Evolutionary conservation across 2,797 vertebrate genomes (phyloP), one percentile per base, ranked within the genome.

Genomic region (Centropyge bicolor): DNA sequence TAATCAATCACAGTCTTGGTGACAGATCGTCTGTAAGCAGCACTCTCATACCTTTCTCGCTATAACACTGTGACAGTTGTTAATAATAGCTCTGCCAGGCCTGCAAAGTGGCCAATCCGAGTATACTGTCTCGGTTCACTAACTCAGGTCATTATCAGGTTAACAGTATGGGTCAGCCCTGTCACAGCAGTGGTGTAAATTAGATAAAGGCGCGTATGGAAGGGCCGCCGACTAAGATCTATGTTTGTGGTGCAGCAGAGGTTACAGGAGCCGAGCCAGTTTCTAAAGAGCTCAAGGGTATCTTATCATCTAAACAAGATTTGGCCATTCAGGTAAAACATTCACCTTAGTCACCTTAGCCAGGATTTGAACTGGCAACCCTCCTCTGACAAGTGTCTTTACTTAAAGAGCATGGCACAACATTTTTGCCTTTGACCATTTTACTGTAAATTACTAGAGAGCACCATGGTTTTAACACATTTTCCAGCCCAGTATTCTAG

Each of bases 1-100:
- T 6, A 70, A 86, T 90, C 67, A 70, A 81, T 88, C 86, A 83
- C 49, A 73, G 76, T 27, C 59, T 63, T n/a, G 49, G 61, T 74
- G 71, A 7, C 27, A 54, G 38, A 81, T 76, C 48, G 13, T 35
- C 56, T 66, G 41, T 9, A 19, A 64, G 22, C 73, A 60, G 65
- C 14, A 16, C 36, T 51, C 61, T 73, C 67, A 12, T 41, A 24
- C 12, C 9, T 45, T 45, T 19, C 45, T 80, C 63, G n/a, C 51
- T 71, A 20, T 24, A 38, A 40, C 59, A 9, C 70, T 20, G 40
- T 35, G 56, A 46, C 20, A 27, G 51, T 48, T 40, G 55, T 55
- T 77, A 40, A 75, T 64, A 45, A n/a, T 4, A 36, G 22, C 43
- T 73, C 71, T 62, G 38, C 65, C 6, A 24, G 52, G 57, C 20